A percentile compares a stretch with the other conserved stretches of the same genome.
phyloP scores from a whole-genome alignment of 2,888 invertebrate species.

The Xanthostigma xanthostigma region DNA sequence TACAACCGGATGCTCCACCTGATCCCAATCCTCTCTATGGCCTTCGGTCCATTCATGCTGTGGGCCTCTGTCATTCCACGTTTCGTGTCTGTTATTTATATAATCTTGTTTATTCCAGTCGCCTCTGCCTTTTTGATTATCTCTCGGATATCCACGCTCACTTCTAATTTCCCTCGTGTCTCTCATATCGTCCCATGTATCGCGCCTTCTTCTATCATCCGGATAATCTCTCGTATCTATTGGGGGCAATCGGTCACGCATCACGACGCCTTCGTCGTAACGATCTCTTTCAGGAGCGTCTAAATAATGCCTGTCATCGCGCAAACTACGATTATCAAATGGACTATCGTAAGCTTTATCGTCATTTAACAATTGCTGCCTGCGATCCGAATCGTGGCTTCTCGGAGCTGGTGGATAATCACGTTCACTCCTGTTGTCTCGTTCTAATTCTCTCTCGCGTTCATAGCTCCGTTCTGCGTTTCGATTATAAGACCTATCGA shows the following conservation, averaged over 20 bases:
- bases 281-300: constrained; percentile 13
- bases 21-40: constrained; percentile 24
- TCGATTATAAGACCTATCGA: constrained; percentile 21
- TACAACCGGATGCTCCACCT: constrained; percentile 19
- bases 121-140: constrained; percentile 19
- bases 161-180: constrained; percentile 19
- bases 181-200: constrained; percentile 4
- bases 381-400: constrained; percentile 21
- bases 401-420: constrained; percentile 21
- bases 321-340: constrained; percentile 27
- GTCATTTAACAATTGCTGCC: constrained; percentile 14
- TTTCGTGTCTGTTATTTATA: constrained; percentile 32
- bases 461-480: constrained; percentile 21
- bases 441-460: constrained; percentile 24
- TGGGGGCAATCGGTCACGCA: constrained; percentile 20
- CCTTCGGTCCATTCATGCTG: constrained; percentile 35
- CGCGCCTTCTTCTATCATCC: constrained; percentile 23
- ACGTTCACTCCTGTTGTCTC: constrained; percentile 17
- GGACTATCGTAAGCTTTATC: constrained; percentile 29
- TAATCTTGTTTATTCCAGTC: constrained; percentile 26
- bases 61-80: constrained; percentile 32
- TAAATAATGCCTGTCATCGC: constrained; percentile 28
- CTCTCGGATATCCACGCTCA: constrained; percentile 19
- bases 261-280: neutral
- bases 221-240: constrained; percentile 21